These are phyloP conservation scores for Oryzias woworae DNA, from an alignment of 2,113 vertebrate species.

Conservation along the genomic window DNA sequence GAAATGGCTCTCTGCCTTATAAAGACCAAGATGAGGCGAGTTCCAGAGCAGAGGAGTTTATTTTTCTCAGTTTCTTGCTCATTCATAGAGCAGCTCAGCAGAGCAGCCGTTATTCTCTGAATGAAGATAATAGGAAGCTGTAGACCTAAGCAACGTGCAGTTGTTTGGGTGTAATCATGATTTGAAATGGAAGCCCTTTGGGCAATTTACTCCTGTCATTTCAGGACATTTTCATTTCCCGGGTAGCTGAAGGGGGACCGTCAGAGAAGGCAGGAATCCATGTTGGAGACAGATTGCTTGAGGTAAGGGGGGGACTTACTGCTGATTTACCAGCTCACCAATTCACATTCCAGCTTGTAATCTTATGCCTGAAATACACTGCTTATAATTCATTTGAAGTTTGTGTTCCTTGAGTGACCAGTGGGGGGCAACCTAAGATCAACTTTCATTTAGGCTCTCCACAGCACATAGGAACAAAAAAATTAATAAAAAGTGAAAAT, in stretches of 20 bases:
- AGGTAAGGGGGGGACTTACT: constrained; percentile 59
- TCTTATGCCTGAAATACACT: constrained; percentile 7
- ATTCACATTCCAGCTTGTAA: background rate
- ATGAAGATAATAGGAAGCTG: constrained; percentile 6
- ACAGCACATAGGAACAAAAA: too few relatives aligned
- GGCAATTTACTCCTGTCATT: constrained; percentile 18
- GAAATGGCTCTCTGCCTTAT: constrained; percentile 83
- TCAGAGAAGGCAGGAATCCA: constrained; percentile 76
- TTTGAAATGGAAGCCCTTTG: background rate
- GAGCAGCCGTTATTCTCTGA: background rate
- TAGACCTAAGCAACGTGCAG: background rate
- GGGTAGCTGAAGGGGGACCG: constrained; percentile 73
- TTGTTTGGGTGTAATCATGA: background rate
- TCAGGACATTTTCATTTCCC: constrained; percentile 77
- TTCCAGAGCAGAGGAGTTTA: background rate
- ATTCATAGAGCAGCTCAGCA: background rate
- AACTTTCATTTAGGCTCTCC: too few relatives aligned
- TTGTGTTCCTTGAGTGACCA: constrained; percentile 51
- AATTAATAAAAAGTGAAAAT: background rate
- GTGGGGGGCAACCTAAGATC: constrained; percentile 45
- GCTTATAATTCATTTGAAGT: background rate
- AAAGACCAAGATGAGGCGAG: constrained; percentile 83
- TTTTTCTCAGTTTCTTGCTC: background rate
- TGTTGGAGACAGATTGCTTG: constrained; percentile 73
- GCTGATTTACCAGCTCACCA: background rate